Percentiles rank a stretch among this genome's conserved stretches.
Evolutionary conservation across 2,888 invertebrate species (phyloP).

Genomic region (Cataglyphis rosenhaueri): DNA sequence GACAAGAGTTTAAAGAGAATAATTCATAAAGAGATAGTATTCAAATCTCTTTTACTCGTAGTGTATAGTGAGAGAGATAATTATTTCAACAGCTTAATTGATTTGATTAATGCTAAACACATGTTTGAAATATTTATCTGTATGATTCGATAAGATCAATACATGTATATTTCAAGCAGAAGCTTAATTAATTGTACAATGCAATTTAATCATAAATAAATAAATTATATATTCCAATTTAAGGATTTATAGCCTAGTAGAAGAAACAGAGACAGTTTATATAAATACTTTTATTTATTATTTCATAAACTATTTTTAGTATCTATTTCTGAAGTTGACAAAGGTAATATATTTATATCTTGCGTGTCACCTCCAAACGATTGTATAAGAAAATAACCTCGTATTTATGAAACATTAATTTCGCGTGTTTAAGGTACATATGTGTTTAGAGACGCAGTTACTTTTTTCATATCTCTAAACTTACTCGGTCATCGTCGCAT

Average conservation of each 20-base stretch:
- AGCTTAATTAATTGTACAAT: not conserved
- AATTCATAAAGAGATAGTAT: not conserved
- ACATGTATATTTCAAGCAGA: not conserved
- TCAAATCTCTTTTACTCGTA: not conserved
- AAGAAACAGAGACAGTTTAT: not conserved
- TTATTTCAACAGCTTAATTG: not conserved
- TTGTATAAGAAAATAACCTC: not conserved
- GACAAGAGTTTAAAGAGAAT: not conserved
- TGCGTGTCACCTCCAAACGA: not conserved
- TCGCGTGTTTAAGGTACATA: not conserved
- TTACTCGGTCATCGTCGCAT: not conserved
- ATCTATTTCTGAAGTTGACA: not conserved
- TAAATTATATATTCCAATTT: not conserved
- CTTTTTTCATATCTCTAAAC: not conserved
- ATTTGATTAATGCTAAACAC: not conserved
- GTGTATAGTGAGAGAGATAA: not conserved
- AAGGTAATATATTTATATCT: too few species aligned
- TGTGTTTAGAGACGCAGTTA: not conserved
- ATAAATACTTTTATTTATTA: not conserved
- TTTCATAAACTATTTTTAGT: not conserved
- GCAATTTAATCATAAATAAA: not conserved
- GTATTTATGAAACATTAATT: conserved; percentile 14
- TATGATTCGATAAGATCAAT: not conserved
- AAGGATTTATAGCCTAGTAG: not conserved
- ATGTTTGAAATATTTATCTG: not conserved